phyloP scores from a whole-genome alignment of 2,113 vertebrate species.

The Saguinus imperator region DNA sequence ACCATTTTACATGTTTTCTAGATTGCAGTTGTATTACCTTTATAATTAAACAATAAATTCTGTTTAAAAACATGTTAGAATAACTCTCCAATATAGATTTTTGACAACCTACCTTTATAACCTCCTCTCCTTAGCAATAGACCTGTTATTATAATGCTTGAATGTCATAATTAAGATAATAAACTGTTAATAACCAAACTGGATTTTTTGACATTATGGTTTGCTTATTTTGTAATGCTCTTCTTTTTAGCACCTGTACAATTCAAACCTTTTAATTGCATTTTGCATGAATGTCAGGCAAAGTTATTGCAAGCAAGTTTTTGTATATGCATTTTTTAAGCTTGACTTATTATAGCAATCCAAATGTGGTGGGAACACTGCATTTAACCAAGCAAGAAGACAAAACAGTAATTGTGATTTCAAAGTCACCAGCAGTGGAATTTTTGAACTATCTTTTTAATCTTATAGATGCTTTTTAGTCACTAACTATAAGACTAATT shows the following conservation, averaged over 20 bases:
- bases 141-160: conserved; percentile 19
- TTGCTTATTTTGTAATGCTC: conserved; percentile 58
- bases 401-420: conserved; percentile 36
- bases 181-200: conserved; percentile 59
- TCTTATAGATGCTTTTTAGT: neutral
- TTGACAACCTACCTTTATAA: conserved; percentile 63
- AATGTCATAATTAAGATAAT: conserved; percentile 69
- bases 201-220: conserved; percentile 29
- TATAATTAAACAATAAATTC: conserved; percentile 76
- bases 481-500: neutral
- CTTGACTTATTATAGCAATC: conserved; percentile 30
- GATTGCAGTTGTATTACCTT: conserved; percentile 59
- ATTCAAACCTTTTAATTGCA: conserved; percentile 67
- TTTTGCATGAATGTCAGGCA: conserved; percentile 59
- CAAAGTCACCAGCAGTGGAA: neutral
- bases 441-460: conserved; percentile 39
- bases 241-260: conserved; percentile 63
- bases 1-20: conserved; percentile 55
- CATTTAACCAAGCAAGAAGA: conserved; percentile 40
- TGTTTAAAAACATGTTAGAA: conserved; percentile 58
- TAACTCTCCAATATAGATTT: conserved; percentile 61
- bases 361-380: neutral
- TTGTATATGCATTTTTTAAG: conserved; percentile 23
- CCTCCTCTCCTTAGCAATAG: conserved; percentile 32
- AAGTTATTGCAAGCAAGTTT: conserved; percentile 55